Conservation (phyloP, 2,113 vertebrate genomes). For the Centropus unirufus region DNA sequence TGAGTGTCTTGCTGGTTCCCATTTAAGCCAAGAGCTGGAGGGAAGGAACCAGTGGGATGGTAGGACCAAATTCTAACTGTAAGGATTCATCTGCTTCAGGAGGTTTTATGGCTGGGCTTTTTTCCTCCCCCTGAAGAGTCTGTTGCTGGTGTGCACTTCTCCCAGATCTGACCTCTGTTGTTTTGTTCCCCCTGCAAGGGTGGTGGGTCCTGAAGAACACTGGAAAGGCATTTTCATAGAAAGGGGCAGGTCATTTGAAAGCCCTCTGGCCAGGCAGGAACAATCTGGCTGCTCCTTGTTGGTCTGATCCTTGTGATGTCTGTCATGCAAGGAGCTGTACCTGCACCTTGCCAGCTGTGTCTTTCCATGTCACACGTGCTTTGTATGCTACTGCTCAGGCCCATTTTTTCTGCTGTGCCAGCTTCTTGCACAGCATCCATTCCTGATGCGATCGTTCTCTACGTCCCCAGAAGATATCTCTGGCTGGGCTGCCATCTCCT, state of each 20-base stretch:
- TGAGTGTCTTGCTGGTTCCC: neutral
- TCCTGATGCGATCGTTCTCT: neutral
- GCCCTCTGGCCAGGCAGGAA: neutral
- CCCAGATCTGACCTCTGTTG: neutral
- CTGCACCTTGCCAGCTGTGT: neutral
- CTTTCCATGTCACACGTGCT: neutral
- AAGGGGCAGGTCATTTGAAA: neutral
- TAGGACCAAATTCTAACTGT: neutral
- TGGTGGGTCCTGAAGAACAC: neutral
- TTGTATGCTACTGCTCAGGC: neutral
- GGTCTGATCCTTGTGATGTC: rapidly evolving
- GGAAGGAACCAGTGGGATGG: neutral
- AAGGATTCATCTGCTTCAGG: neutral
- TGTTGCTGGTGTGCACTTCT: neutral
- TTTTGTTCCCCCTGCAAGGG: neutral
- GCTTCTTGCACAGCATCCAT: neutral
- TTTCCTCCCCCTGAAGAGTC: neutral
- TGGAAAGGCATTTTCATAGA: neutral
- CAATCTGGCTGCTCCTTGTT: neutral
- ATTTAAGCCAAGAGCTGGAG: neutral
- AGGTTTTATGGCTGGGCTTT: neutral
- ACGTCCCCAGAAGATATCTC: neutral
- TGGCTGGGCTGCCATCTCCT: neutral
- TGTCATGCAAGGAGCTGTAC: neutral
- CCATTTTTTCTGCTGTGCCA: neutral